These are phyloP conservation scores for Salvelinus namaycush DNA, from an alignment of 2,113 vertebrate genomes.

Conservation along the genomic window DNA sequence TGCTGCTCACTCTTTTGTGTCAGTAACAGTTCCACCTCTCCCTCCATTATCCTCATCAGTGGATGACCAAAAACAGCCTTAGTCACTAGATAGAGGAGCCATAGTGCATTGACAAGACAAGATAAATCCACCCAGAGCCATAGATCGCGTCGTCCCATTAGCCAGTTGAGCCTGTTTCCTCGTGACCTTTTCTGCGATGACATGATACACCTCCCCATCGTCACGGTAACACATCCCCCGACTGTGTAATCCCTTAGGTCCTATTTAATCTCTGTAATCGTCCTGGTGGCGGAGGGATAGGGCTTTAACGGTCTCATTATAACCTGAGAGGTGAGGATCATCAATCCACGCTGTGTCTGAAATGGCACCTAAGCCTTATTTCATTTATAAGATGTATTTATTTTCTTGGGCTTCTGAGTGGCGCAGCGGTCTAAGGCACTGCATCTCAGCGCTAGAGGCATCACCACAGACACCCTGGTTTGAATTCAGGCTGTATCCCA, in stretches of 20 bases:
- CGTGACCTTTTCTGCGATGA: conserved; percentile 5
- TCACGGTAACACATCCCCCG: not conserved
- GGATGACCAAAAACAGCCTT: not conserved
- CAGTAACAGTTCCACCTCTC: too few relatives aligned
- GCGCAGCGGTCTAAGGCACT: too few relatives aligned
- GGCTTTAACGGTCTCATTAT: not conserved
- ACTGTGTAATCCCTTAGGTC: not conserved
- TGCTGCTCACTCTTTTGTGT: too few relatives aligned
- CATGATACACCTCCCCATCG: conserved; percentile 4
- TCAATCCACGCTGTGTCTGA: not conserved
- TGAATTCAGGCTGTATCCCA: too few relatives aligned
- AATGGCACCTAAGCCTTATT: too few relatives aligned
- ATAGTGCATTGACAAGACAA: not conserved
- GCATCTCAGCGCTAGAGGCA: too few relatives aligned
- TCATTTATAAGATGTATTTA: too few relatives aligned
- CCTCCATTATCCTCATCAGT: not conserved
- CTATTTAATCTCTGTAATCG: not conserved
- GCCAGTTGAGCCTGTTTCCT: not conserved
- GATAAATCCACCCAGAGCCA: not conserved
- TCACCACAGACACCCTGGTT: too few relatives aligned
- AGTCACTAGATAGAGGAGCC: not conserved
- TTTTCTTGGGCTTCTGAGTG: too few relatives aligned
- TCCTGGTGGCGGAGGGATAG: not conserved
- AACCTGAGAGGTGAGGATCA: not conserved
- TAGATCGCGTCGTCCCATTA: not conserved